Base-by-base conservation (phyloP, 2,797 vertebrate genomes). In the Tenualosa ilisha region DNA sequence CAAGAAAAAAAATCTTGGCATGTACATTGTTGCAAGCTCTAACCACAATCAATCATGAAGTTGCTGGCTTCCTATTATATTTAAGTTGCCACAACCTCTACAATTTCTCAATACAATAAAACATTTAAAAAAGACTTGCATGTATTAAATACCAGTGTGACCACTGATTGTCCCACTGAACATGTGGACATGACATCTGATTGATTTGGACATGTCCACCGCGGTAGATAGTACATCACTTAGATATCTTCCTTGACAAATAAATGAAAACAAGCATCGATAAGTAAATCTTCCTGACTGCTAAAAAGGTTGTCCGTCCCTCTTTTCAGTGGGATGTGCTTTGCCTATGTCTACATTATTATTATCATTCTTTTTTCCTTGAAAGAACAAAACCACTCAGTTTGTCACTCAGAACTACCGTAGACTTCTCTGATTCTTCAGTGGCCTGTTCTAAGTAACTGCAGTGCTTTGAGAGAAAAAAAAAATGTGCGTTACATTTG, bases 271-370 rank as follows among this genome's bases (percentile, higher is more conserved):
- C 40, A 82, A 75, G 56, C 54, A n/a, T 26, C 8, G 75, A 59
- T 86, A 87, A 82, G 85, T 89, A n/a, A 24, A 20, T 87, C 65
- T 86, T 63, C 88, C 86, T 89, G 86, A 88, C 86, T 84, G 81
- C 51, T 75, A 72, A 54, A 43, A 79, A 43, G 37, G 37, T 79
- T 79, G 72, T 79, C 72, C 49, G 7, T 56, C 50, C 84, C 81
- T 59, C 68, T 81, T 54, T 82, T 86, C 84, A 89, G 84, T 83
- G 5, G 51, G 84, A 90, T 91, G 88, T 90, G 90, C 89, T 91
- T 89, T 56, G 50, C 53, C 82, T 83, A 72, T 37, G 81, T 84
- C 75, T 43, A 51, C 81, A 54, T 85, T 85, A 72, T 31, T 37
- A 54, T 50, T 59, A 43, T 72, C 59, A 82, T 46, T 81, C 63